Conservation (phyloP, 2,888 invertebrate genomes). For the Hydraecia micacea region DNA sequence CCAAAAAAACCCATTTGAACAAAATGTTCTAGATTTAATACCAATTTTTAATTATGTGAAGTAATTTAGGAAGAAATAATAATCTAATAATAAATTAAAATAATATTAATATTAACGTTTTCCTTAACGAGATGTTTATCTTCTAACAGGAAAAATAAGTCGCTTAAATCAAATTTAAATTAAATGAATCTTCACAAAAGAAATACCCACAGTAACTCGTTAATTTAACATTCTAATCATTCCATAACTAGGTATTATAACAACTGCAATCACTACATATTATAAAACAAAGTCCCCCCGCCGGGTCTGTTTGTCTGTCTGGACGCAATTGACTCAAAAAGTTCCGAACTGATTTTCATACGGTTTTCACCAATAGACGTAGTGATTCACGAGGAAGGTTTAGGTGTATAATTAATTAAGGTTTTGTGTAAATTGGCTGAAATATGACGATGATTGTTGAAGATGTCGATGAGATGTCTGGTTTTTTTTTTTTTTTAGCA, state of each 20-base stretch:
- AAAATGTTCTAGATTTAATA: background rate
- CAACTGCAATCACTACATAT: background rate
- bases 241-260: background rate
- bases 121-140: conserved; percentile 13
- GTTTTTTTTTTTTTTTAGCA: no score
- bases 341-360: background rate
- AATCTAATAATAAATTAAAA: background rate
- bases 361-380: background rate
- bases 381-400: background rate
- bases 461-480: no score
- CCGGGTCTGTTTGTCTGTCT: background rate
- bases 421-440: background rate
- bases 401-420: background rate
- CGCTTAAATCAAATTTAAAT: background rate
- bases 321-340: background rate
- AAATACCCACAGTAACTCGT: background rate
- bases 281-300: background rate
- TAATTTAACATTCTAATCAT: background rate
- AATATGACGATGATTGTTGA: background rate
- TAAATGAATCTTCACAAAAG: background rate
- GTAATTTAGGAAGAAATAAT: background rate
- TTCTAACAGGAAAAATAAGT: conserved; percentile 15
- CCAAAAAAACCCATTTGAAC: background rate
- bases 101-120: background rate
- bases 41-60: conserved; percentile 6